A percentile compares a stretch with the other conserved stretches of the same genome.
These are phyloP conservation scores for Rhagologus leucostigma DNA, from an alignment of 2,113 vertebrate genomes.

Conservation along the genomic window DNA sequence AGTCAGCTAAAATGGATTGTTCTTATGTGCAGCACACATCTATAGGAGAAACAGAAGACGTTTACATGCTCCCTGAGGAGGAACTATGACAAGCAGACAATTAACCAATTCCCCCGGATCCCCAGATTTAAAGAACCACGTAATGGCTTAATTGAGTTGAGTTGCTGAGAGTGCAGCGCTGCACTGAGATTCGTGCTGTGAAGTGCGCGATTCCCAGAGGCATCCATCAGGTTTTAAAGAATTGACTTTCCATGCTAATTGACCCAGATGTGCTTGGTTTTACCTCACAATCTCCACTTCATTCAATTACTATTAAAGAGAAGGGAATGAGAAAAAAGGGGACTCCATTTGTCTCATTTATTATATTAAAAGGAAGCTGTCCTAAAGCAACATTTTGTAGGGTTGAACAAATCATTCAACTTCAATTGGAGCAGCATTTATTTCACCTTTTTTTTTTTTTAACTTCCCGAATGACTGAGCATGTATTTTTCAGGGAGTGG, in stretches of 20 bases:
- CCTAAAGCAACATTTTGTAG: slow-evolving; percentile 2
- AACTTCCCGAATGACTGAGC: not conserved
- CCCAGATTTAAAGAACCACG: slow-evolving; percentile 56
- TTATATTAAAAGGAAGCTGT: slow-evolving; percentile 6
- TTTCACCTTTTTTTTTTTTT: not conserved
- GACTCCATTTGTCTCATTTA: slow-evolving; percentile 1
- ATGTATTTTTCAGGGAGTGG: not conserved
- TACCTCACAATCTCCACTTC: slow-evolving; percentile 33
- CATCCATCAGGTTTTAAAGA: slow-evolving; percentile 59
- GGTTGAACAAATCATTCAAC: not conserved
- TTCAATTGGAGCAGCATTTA: not conserved
- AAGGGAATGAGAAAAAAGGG: slow-evolving; percentile 1
- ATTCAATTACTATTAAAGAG: slow-evolving; percentile 43
- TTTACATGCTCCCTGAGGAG: slow-evolving; percentile 64
- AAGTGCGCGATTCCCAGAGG: slow-evolving; percentile 47
- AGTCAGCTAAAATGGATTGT: slow-evolving; percentile 48
- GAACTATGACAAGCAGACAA: slow-evolving; percentile 61
- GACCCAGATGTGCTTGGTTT: slow-evolving; percentile 61
- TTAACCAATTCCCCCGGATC: slow-evolving; percentile 38
- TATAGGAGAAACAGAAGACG: slow-evolving; percentile 51
- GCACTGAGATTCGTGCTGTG: slow-evolving; percentile 51
- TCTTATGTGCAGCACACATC: slow-evolving; percentile 8
- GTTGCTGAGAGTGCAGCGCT: slow-evolving; percentile 30
- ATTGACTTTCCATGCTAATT: slow-evolving; percentile 67
- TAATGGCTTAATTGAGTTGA: slow-evolving; percentile 66